A percentile compares a stretch with the other conserved stretches of the same genome.
These are phyloP conservation scores for Megaceryle maxima DNA, from an alignment of 2,113 vertebrate species.

Conservation along the genomic window DNA sequence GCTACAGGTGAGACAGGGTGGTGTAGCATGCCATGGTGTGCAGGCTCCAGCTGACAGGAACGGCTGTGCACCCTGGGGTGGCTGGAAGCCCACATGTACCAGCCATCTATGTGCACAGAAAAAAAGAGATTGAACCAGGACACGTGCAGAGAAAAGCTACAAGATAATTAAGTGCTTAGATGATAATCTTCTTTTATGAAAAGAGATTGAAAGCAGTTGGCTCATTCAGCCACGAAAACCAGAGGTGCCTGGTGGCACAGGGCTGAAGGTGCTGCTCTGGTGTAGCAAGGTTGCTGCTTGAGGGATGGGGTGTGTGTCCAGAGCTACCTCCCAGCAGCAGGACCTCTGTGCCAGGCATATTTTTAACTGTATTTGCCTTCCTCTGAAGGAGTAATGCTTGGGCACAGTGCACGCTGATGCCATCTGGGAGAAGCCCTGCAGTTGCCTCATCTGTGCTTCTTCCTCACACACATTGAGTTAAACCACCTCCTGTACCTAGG, in stretches of 20 bases:
- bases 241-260: not conserved
- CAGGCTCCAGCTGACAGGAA: not conserved
- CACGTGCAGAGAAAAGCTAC: conserved; percentile 1
- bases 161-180: conserved; percentile 43
- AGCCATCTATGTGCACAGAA: not conserved
- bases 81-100: accelerated
- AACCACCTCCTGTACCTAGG: not conserved
- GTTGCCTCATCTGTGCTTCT: not conserved
- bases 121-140: not conserved
- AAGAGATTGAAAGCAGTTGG: conserved; percentile 23
- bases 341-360: not conserved
- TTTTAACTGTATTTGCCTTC: not conserved
- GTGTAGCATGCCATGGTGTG: accelerated
- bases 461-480: not conserved
- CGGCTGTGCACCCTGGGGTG: not conserved
- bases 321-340: not conserved
- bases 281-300: accelerated
- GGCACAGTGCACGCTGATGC: not conserved
- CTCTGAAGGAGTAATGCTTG: accelerated
- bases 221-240: not conserved
- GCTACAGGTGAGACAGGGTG: not conserved
- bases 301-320: not conserved
- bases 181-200: conserved; percentile 56
- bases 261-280: not conserved
- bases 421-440: not conserved